Evolutionary conservation across 2,113 vertebrate species (phyloP).

Genomic region (Stictonetta naevosa): DNA sequence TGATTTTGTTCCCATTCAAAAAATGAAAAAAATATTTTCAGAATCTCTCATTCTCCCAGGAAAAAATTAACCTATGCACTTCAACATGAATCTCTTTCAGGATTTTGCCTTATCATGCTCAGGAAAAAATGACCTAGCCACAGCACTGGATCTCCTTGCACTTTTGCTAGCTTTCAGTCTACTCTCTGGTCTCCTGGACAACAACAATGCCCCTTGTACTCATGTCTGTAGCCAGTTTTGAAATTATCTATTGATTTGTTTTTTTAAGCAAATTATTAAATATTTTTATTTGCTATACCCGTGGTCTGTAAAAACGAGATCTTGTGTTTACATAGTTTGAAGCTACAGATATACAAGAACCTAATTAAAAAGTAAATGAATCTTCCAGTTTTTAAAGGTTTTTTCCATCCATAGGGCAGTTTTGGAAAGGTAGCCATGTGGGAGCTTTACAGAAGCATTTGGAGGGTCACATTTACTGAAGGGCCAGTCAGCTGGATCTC

Average conservation of each 20-base stretch:
- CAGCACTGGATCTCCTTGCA: neutral
- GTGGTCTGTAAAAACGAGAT: neutral
- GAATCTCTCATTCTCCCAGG: neutral
- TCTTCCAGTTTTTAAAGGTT: neutral
- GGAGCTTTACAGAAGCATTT: neutral
- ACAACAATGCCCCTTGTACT: neutral
- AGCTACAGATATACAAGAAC: neutral
- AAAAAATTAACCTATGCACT: neutral
- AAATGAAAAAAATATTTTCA: neutral
- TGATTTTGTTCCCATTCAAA: neutral
- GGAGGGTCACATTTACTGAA: neutral
- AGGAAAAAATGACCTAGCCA: too few relatives aligned
- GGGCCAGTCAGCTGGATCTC: rapidly evolving
- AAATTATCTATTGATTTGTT: neutral
- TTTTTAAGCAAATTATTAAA: neutral
- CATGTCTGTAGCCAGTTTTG: neutral
- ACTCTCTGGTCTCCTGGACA: neutral
- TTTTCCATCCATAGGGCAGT: rapidly evolving
- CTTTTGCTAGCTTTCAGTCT: neutral
- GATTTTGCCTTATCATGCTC: neutral
- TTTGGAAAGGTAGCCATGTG: neutral
- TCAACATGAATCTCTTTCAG: neutral
- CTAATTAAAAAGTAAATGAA: neutral
- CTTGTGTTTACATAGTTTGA: neutral
- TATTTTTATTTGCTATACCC: neutral